Conservation (phyloP, 2,113 vertebrate genomes). For the Sylvilagus bachmani region DNA sequence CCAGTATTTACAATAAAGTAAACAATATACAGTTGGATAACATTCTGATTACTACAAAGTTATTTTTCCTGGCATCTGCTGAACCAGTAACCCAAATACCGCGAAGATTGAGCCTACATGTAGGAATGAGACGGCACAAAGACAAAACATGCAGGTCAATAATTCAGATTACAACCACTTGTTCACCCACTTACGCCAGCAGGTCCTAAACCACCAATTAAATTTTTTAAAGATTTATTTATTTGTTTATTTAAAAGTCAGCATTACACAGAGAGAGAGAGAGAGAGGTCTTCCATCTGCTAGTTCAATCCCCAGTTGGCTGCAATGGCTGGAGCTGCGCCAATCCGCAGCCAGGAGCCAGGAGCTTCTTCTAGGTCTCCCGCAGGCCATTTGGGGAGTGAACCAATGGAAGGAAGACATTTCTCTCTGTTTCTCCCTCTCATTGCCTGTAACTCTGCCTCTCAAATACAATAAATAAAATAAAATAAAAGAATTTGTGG, state of each 20-base stretch:
- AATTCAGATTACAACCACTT: slow-evolving; percentile 86
- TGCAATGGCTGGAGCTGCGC: too few species aligned
- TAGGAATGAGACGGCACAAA: slow-evolving; percentile 82
- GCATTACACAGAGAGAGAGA: too few species aligned
- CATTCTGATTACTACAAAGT: slow-evolving; percentile 90
- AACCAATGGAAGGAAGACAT: too few species aligned
- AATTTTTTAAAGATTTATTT: neutral
- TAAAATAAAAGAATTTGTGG: neutral
- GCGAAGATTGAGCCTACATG: slow-evolving; percentile 82
- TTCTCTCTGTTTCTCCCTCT: too few species aligned
- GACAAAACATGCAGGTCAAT: slow-evolving; percentile 88
- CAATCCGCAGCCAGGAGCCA: too few species aligned
- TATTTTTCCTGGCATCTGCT: slow-evolving; percentile 80
- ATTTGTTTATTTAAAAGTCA: too few species aligned
- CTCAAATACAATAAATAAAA: too few species aligned
- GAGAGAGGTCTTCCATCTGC: too few species aligned
- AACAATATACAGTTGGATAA: slow-evolving; percentile 92
- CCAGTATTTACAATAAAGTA: slow-evolving; percentile 94
- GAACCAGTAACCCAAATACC: slow-evolving; percentile 86
- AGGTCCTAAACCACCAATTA: neutral
- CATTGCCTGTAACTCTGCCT: too few species aligned
- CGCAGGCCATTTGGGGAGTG: too few species aligned
- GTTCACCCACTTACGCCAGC: slow-evolving; percentile 71
- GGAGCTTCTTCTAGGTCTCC: too few species aligned
- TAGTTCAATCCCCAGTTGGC: too few species aligned